Evolutionary conservation across 1,140 invertebrate genomes (phyloP), one percentile per base, ranked within the genome.

Genomic region (Trypoxylus dichotomus): DNA sequence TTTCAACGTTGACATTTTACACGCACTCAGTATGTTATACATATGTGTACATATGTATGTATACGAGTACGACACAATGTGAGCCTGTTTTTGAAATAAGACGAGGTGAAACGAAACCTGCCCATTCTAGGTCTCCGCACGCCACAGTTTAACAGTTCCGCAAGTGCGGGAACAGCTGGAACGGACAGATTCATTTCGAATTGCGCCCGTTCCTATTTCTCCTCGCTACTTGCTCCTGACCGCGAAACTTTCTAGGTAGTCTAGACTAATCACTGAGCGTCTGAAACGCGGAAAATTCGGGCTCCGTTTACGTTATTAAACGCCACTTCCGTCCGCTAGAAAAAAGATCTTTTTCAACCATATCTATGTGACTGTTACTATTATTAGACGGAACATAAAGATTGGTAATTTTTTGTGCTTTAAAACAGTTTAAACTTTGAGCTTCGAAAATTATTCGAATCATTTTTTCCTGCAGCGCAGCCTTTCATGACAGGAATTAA

Each of bases 111-210:
- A 74, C 13, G 13, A 29, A 74, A 74, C 15, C 32, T 74, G 60
- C 71, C 41, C 15, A 42, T 41, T 42, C 63, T 37, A 54, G 74
- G 37, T 76, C 75, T 58, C 78, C 73, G 19, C 15, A 72, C 41
- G 63, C 80, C 79, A 77, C 80, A 84, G 82, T 84, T 84, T 83
- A 84, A 84, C 83, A 83, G 83, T 84, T 84, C 83, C 82, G 79
- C 83, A 85, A 85, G 83, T 84, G 84, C 80, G 84, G 83, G 77
- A 85, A 84, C 85, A 85, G 82, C 83, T 84, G 83, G 83, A 83
- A 83, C 82, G 84, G 85, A 86, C 85, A 86, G 84, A 83, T 86
- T 85, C 85, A 85, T 85, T 86, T 85, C 83, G 82, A 81, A 84
- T 84, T 83, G 83, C 82, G 81, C 81, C 32, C 82, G 82, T 85